Evolutionary conservation across 2,888 invertebrate species (phyloP), one percentile per base, ranked within the genome.

Genomic region (Zaprionus obscuricornis): DNA sequence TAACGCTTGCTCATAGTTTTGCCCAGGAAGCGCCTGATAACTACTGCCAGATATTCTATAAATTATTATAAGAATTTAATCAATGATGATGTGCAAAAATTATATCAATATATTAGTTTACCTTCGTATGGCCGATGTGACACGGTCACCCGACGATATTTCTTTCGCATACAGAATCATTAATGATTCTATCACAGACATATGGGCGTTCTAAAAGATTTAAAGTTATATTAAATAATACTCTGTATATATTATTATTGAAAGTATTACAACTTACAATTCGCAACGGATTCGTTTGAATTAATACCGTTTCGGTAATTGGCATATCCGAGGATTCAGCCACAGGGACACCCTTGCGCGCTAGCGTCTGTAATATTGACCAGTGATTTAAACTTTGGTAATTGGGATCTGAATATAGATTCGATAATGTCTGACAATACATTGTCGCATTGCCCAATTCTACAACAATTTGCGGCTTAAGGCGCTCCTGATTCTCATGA

Each of bases 371-470:
- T 88, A 98, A 93, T 88, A 98, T 97, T 89, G 97, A 96, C 94
- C 96, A 96, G 91, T 98, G 98, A 92, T 97, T 98, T 86, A 97
- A 94, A 91, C 96, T 97, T 93, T 97, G 96, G 92, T 97, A 97
- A 91, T 97, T 97, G 64, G 97, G 97, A 92, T 98, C 98, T 68
- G 97, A 96, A 92, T 98, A 98, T 92, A 98, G 96, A 92, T 97
- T 97, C 84, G 96, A 96, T 90, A 98, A 92, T 57, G 98, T 97
- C 90, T 96, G 92, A 91, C 98, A 98, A 92, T 98, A 98, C 69
- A 98, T 93, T 91, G 98, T 97, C 75, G 97, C 97, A 91, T 96
- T 97, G 83, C 97, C 97, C 89, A 98, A 92, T 47, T 95, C 94
- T 81, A 97, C 97, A 69, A 96, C 94, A 89, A 98, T 95, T 89